Percentiles rank a stretch among this genome's conserved stretches.
Evolutionary conservation across 2,797 vertebrate genomes (phyloP).

Genomic region (Apogon talboti): DNA sequence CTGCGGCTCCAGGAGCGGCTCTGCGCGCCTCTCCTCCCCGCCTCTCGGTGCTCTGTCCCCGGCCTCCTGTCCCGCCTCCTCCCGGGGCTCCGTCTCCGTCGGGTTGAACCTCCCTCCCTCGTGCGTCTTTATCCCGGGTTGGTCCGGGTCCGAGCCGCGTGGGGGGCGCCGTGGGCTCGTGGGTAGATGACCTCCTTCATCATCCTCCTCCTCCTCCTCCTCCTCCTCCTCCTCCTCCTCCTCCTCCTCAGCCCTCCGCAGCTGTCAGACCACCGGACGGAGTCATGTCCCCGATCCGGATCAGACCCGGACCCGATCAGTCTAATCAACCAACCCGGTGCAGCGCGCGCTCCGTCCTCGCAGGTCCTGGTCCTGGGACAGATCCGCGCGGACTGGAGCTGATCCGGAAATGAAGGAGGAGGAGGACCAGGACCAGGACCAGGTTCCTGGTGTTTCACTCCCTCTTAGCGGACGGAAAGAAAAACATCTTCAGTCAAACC

Average conservation of each 20-base stretch:
- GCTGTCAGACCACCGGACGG: conserved; percentile 3
- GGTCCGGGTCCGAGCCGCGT: conserved; percentile 81
- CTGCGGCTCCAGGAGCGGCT: background rate
- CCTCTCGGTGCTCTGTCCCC: conserved; percentile 24
- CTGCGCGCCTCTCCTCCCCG: conserved; percentile 22
- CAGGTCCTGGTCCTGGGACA: background rate
- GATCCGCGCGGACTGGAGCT: conserved; percentile 2
- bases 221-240: background rate
- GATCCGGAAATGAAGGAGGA: conserved; percentile 53
- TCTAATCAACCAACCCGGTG: conserved; percentile 9
- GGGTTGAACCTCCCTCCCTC: background rate
- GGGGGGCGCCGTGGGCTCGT: conserved; percentile 71
- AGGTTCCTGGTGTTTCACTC: conserved; percentile 40
- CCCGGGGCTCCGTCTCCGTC: background rate
- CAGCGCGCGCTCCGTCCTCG: conserved; percentile 14
- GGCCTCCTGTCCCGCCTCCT: background rate
- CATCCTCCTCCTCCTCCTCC: conserved; percentile 1
- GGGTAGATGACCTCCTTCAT: conserved; percentile 34
- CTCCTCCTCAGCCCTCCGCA: background rate
- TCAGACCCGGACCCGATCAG: background rate
- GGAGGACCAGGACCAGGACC: conserved; percentile 32
- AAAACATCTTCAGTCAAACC: conserved; percentile 4
- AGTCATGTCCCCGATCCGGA: conserved; percentile 6
- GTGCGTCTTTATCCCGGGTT: conserved; percentile 74
- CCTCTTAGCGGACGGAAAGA: conserved; percentile 37